Conservation (phyloP, 2,113 vertebrate genomes). For the Uropsilus gracilis region DNA sequence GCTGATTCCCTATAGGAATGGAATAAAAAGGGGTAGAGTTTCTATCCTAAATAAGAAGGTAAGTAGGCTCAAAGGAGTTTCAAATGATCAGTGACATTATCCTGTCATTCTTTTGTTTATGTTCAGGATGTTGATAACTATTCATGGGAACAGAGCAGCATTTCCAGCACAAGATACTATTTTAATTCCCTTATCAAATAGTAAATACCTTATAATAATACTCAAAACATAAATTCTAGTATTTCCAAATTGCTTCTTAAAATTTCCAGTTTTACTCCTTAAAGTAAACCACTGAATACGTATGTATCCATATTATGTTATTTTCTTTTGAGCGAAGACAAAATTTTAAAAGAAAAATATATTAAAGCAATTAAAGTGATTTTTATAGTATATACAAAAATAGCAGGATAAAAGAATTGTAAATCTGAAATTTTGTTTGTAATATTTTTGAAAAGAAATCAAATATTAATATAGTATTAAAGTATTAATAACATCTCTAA, state of each 20-base stretch:
- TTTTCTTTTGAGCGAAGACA: neutral
- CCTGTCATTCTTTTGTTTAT: neutral
- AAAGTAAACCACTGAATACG: neutral
- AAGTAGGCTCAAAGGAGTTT: neutral
- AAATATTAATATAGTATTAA: neutral
- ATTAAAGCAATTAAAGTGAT: neutral
- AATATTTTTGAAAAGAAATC: neutral
- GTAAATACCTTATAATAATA: neutral
- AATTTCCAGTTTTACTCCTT: too few relatives aligned
- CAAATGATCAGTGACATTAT: neutral
- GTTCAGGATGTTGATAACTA: neutral
- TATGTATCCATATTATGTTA: neutral
- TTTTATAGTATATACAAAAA: neutral
- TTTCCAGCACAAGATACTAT: neutral
- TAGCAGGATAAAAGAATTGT: neutral
- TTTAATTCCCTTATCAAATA: constrained; percentile 20
- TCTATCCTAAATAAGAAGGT: neutral
- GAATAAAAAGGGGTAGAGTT: neutral
- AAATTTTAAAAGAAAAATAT: neutral
- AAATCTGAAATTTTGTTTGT: neutral
- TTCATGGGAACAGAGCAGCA: neutral
- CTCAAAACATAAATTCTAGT: neutral
- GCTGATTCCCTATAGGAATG: neutral
- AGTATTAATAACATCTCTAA: neutral
- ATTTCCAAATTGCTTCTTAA: neutral